Evolutionary conservation across 2,797 vertebrate species (phyloP), one percentile per base, ranked within the genome.

Genomic region (Cossypha heuglini): DNA sequence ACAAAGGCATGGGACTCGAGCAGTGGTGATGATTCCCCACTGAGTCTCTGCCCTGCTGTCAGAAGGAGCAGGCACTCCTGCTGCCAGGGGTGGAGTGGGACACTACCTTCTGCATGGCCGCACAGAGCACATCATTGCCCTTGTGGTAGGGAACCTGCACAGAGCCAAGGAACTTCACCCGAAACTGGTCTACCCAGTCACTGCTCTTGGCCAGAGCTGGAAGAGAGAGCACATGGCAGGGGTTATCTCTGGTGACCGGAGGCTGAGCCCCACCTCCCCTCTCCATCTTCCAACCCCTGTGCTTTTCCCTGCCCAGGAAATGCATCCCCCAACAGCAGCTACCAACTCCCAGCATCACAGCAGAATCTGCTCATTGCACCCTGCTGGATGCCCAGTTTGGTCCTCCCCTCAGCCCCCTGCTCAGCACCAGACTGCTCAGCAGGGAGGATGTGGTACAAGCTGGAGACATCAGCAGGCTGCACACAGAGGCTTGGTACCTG

Each of bases 21-120:
- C 75, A n/a, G 25, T 7, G 22, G 24, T 16, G 33, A 11, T 7
- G 31, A 62, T n/a, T 61, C 58, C 73, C 49, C 29, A 13, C 7
- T 1, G 55, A 57, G 35, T 22, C 51, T 85, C 48, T 61, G 57
- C 45, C 43, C 38, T 51, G 63, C 74, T 82, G 62, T 73, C 63
- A 51, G 40, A 16, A 87, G 82, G 5, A 93, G 61, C 29, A 38
- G 68, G 61, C 5, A 0, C 31, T 49, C 37, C 59, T 33, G n/a
- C 77, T 83, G 35, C 57, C 14, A 16, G 20, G 42, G 35, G 16
- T 18, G 31, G 20, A 19, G 45, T n/a, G 42, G 43, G 58, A 86
- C n/a, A 8, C 64, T 97, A 99, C 99, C 99, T 99, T 99, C 98
- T 99, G 99, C 99, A 99, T 99, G 88, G 99, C 99, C 4, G 99